phyloP scores from a whole-genome alignment of 2,888 invertebrate genomes.

The Limnephilus rhombicus region DNA sequence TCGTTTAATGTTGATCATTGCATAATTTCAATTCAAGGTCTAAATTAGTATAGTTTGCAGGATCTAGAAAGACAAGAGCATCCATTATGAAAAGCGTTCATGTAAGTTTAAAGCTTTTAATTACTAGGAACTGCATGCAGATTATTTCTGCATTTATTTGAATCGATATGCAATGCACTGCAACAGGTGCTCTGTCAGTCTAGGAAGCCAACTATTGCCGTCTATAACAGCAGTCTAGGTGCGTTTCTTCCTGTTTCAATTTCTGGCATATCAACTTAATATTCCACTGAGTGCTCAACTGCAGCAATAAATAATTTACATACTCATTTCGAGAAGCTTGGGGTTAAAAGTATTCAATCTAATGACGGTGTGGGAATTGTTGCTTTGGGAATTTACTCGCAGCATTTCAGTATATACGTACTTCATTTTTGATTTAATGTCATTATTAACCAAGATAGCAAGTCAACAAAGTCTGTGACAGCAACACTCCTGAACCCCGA shows the following conservation, averaged over 20 bases:
- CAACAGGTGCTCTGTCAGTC: slow-evolving; percentile 25
- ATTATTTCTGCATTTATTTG: background rate
- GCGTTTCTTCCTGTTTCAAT: slow-evolving; percentile 18
- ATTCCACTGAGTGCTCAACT: slow-evolving; percentile 46
- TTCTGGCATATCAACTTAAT: slow-evolving; percentile 53
- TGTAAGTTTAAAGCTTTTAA: background rate
- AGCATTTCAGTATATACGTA: background rate
- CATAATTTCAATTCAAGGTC: background rate
- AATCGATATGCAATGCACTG: background rate
- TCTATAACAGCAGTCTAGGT: background rate
- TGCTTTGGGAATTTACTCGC: background rate
- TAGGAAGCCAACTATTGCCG: background rate
- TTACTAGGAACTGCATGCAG: background rate
- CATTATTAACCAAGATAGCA: background rate
- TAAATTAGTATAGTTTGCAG: background rate
- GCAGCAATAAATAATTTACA: slow-evolving; percentile 56
- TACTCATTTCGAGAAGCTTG: slow-evolving; percentile 13
- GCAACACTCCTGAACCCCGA: background rate
- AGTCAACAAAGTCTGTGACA: background rate
- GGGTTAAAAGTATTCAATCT: slow-evolving; percentile 45
- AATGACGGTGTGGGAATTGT: slow-evolving; percentile 61
- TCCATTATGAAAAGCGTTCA: background rate
- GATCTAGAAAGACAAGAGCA: background rate
- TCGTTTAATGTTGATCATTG: background rate
- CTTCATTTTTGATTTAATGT: background rate